Base-by-base conservation (phyloP, 2,888 invertebrate genomes). In the Chrysolina haemoptera region DNA sequence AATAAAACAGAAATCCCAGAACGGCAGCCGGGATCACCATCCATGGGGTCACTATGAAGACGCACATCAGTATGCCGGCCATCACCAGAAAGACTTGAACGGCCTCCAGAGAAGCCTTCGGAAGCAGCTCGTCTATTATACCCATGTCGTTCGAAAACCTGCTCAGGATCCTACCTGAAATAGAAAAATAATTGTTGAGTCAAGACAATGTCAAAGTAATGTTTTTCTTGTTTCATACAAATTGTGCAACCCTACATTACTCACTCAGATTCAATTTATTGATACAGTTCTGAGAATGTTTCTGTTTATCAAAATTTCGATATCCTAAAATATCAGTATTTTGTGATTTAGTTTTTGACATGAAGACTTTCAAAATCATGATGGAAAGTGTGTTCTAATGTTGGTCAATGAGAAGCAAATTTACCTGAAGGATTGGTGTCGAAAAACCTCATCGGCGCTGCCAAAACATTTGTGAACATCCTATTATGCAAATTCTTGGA, bases 91-190 rank as follows among this genome's bases (percentile, higher is more conserved):
- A 91, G 71, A 94, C 91, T 83, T 90, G 90, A 72, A 92, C 88
- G 78, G 92, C 89, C 84, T 93, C 93, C 68, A 93, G 87, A 83
- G 91, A 90, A 83, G 92, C 91, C 76, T 90, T 88, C 0, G 94
- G 94, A 66, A 95, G 86, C 20, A 91, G 88, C 86, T 95, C 95
- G 83, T 95, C 95, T 67, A 95, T 91, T 1, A 93, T 89, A 0
- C 95, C 95, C 87, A 95, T 92, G 84, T 96, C 96, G 85, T 95
- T 96, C 0, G 96, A 94, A 87, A 96, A 96, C 69, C 96, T 89
- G 87, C 96, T 96, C 67, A 96, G 89, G 79, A 96, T 93, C 22
- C 95, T 91, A 27, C 95, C 95, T 77, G 27, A 40, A 71, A 72
- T 40, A 18, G 8, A 35, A 35, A 35, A 35, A 35, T 6, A 6